These are phyloP conservation scores for Emydocephalus ijimae DNA, from an alignment of 2,113 vertebrate genomes.

Conservation along the genomic window DNA sequence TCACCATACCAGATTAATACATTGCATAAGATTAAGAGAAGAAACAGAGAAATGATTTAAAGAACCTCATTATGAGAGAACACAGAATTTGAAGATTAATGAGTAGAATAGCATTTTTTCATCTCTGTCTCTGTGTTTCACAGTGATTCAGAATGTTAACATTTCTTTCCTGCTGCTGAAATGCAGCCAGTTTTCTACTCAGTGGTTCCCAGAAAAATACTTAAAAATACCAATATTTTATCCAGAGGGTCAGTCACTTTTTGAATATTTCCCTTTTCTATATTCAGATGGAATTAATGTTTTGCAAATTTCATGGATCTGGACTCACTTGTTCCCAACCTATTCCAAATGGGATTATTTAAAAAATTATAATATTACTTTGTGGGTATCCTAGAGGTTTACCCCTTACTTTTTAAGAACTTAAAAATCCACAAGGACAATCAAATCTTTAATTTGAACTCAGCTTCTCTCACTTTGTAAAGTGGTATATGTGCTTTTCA, in stretches of 20 bases:
- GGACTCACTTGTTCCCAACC: not conserved
- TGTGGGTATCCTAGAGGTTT: not conserved
- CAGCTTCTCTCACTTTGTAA: not conserved
- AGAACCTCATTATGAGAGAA: not conserved
- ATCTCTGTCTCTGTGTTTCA: not conserved
- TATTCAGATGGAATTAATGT: not conserved
- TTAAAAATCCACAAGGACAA: not conserved
- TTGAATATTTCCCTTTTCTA: not conserved
- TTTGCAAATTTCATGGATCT: not conserved
- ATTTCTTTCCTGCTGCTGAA: constrained; percentile 8
- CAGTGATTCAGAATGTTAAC: constrained; percentile 2
- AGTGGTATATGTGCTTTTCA: not conserved
- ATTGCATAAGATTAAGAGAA: not conserved
- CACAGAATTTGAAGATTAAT: not conserved
- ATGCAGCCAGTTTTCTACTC: not conserved
- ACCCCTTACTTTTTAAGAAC: not conserved
- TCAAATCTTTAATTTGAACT: not conserved
- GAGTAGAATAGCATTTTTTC: not conserved
- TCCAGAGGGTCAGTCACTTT: not conserved
- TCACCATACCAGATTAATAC: not conserved
- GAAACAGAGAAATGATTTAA: not conserved
- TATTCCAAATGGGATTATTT: not conserved
- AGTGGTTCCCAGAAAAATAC: constrained; percentile 16
- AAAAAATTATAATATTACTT: not conserved
- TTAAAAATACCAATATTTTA: not conserved